phyloP scores from a whole-genome alignment of 2,888 invertebrate genomes.

The Scaptomyza flava region DNA sequence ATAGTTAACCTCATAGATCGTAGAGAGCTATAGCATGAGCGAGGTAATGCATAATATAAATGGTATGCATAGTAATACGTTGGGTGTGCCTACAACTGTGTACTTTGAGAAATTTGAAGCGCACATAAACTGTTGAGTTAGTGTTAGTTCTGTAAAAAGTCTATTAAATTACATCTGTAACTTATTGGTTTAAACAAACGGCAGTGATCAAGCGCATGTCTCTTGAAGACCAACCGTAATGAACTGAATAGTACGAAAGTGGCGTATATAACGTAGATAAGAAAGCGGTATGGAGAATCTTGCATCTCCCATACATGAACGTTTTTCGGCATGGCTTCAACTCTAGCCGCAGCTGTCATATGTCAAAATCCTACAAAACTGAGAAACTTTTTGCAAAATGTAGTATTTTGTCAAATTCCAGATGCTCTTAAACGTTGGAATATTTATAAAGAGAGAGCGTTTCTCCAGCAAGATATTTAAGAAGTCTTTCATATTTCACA shows the following conservation, averaged over 20 bases:
- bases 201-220: neutral
- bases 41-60: neutral
- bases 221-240: slow-evolving; percentile 1
- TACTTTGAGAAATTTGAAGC: too few species aligned
- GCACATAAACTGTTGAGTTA: too few species aligned
- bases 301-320: slow-evolving; percentile 67
- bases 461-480: neutral
- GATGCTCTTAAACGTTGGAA: neutral
- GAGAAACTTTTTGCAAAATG: neutral
- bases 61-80: too few species aligned
- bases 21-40: slow-evolving; percentile 61
- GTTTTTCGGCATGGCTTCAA: slow-evolving; percentile 34
- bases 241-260: slow-evolving; percentile 58
- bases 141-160: neutral
- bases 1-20: neutral
- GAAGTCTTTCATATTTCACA: too few species aligned
- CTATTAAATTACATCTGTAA: neutral
- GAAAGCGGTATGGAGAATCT: slow-evolving; percentile 46
- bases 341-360: slow-evolving; percentile 25
- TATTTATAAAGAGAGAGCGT: slow-evolving; percentile 6
- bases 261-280: slow-evolving; percentile 57
- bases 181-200: neutral
- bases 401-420: slow-evolving; percentile 3
- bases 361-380: neutral
- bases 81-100: too few species aligned